A percentile compares a stretch with the other conserved stretches of the same genome.
phyloP scores from a whole-genome alignment of 2,113 vertebrate species.

The Bos javanicus region DNA sequence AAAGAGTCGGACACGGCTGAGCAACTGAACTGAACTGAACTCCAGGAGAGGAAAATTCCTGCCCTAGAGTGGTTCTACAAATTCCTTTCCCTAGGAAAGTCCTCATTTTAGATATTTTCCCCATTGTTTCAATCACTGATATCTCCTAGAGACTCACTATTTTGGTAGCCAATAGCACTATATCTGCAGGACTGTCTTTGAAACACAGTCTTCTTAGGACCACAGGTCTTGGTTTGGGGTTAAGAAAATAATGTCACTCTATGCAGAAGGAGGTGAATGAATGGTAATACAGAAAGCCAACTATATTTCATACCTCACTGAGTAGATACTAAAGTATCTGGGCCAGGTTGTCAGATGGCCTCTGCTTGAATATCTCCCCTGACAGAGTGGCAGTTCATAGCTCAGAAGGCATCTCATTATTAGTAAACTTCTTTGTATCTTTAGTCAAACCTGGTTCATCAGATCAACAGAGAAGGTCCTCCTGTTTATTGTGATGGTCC shows the following conservation, averaged over 20 bases:
- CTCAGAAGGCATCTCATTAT: not conserved
- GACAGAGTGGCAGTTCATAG: not conserved
- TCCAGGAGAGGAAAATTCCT: not conserved
- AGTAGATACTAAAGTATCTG: not conserved
- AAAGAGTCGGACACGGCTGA: not conserved
- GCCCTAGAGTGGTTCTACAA: not conserved
- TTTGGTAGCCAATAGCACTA: not conserved
- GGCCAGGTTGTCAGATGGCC: not conserved
- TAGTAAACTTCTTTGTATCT: not conserved
- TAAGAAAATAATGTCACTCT: constrained; percentile 16
- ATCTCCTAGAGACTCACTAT: not conserved
- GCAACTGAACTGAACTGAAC: not conserved
- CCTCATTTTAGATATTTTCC: not conserved
- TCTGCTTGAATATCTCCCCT: not conserved
- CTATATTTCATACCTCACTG: not conserved
- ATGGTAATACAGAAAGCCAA: not conserved
- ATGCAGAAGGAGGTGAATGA: not conserved
- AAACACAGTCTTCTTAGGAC: not conserved
- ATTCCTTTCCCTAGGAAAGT: not conserved
- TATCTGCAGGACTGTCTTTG: constrained; percentile 3
- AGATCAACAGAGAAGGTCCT: not conserved
- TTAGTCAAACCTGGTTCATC: not conserved
- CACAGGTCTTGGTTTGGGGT: not conserved
- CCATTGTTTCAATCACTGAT: not conserved
- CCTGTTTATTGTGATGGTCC: not conserved